A percentile compares a stretch with the other conserved stretches of the same genome.
Conservation (phyloP, 2,888 invertebrate species). For the Drosophila anceps region DNA sequence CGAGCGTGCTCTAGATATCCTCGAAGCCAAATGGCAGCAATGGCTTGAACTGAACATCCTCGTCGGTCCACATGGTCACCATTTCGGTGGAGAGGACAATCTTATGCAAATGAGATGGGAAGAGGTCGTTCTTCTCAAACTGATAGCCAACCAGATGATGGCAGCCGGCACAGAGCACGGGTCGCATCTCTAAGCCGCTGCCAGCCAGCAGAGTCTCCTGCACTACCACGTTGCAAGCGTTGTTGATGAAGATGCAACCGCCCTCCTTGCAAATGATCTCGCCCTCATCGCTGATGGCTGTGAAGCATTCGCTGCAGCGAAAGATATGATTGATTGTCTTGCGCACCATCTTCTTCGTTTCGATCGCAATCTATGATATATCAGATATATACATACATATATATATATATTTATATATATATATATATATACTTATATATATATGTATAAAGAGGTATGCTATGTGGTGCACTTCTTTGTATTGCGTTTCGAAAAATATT, state of each 20-base stretch:
- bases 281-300: slow-evolving; percentile 23
- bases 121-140: slow-evolving; percentile 17
- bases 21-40: slow-evolving; percentile 7
- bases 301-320: slow-evolving; percentile 16
- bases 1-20: background rate
- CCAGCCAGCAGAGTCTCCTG: slow-evolving; percentile 1
- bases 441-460: background rate
- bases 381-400: background rate
- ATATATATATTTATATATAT: no score
- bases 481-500: background rate
- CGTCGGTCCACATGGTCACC: slow-evolving; percentile 17
- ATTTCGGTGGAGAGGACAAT: slow-evolving; percentile 5
- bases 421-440: no score
- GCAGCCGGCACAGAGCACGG: slow-evolving; percentile 13
- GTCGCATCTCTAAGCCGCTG: slow-evolving; percentile 1
- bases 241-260: slow-evolving; percentile 23
- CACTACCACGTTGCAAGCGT: slow-evolving; percentile 2
- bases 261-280: slow-evolving; percentile 15
- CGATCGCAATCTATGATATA: background rate
- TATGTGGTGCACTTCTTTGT: background rate
- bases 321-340: slow-evolving; percentile 21
- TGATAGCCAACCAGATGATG: slow-evolving; percentile 19
- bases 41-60: slow-evolving; percentile 6
- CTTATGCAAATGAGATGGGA: slow-evolving; percentile 3
- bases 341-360: slow-evolving; percentile 17